phyloP scores from a whole-genome alignment of 2,797 vertebrate genomes.

The Loris lydekkerianus region DNA sequence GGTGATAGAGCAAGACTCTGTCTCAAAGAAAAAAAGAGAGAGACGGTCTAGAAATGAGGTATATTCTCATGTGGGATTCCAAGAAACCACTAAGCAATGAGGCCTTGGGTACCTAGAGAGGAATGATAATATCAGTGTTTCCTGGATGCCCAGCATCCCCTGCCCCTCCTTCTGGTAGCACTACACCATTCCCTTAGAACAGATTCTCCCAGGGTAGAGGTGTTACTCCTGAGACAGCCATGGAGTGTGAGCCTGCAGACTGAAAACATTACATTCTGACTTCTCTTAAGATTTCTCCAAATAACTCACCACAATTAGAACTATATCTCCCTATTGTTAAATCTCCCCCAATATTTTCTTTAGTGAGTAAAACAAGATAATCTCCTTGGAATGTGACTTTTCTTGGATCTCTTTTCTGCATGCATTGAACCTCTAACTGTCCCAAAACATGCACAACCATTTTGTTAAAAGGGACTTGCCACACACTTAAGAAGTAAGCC shows the following conservation, averaged over 20 bases:
- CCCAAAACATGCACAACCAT: background rate
- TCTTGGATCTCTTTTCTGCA: background rate
- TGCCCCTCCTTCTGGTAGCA: background rate
- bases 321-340: background rate
- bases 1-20: no score
- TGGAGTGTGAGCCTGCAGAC: background rate
- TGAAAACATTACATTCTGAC: background rate
- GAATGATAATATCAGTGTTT: background rate
- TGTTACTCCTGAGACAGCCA: background rate
- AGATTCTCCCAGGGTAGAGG: background rate
- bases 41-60: background rate
- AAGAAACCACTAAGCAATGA: background rate
- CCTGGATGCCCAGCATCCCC: background rate
- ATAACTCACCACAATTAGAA: background rate
- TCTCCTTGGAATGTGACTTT: background rate
- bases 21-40: no score
- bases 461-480: background rate
- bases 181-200: background rate
- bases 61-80: background rate
- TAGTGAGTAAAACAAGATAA: background rate
- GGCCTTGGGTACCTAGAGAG: background rate
- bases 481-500: background rate
- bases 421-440: background rate
- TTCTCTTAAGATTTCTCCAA: background rate
- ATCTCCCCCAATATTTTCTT: background rate